Evolutionary conservation across 2,888 invertebrate genomes (phyloP), one percentile per base, ranked within the genome.

Genomic region (Sepioteuthis lessoniana): DNA sequence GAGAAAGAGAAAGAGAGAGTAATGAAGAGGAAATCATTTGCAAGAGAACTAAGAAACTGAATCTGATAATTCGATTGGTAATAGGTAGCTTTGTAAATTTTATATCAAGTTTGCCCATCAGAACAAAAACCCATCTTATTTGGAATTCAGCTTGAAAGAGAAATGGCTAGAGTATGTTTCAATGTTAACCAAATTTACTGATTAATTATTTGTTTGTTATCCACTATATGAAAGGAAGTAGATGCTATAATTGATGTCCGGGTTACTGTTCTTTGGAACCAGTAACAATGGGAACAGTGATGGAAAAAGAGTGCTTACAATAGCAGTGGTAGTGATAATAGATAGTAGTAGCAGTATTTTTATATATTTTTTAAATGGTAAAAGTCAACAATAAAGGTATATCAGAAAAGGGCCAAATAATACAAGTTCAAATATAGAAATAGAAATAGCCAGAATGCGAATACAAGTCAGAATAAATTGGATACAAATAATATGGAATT

Each of bases 121-220:
- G 76, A n/a, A 76, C n/a, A 76, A 76, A 31, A 76, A n/a, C n/a
- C 13, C n/a, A 7, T 76, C 76, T 76, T n/a, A 76, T 76, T 76
- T n/a, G 76, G 76, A 76, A 76, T 76, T 76, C 76, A 76, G 76
- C n/a, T n/a, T 76, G 76, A 76, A 76, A 76, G 76, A 8, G 60
- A 76, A 76, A 16, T 76, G 76, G n/a, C n/a, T n/a, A 76, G 16
- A 31, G n/a, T 19, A 50, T 50, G 50, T 76, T 76, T 76, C n/a
- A 76, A 10, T 76, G 76, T 76, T 76, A 76, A 76, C 31, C 76
- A 76, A 76, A 76, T 76, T 76, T 16, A 76, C 8, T 76, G 76
- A 76, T 76, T 76, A 76, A 76, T 76, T 76, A 76, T 76, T 76
- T 76, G 76, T 76, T 76, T 76, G 8, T 76, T 76, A 76, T 76